Evolutionary conservation across 2,113 vertebrate species (phyloP), one percentile per base, ranked within the genome.

Genomic region (Psilopsiagon aymara): DNA sequence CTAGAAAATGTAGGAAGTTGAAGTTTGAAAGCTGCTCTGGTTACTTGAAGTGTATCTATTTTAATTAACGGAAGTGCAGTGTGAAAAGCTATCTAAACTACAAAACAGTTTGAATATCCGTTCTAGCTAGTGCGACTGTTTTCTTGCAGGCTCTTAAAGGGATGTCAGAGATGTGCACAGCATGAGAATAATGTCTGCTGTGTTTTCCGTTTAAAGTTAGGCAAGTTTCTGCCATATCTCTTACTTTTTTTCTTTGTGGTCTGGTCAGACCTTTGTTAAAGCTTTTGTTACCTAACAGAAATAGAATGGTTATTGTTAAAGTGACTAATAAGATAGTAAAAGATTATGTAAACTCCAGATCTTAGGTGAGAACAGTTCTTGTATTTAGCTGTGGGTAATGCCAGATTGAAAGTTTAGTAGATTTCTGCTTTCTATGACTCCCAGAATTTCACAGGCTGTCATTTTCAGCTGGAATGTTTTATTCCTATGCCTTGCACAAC

Each of bases 371-470:
- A 92, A 44, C 14, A 2, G 12, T 63, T 63, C 12, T 35, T 82
- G 3, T 55, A 6, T 63, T 78, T 82, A 70, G 57, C 37, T 73
- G 43, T 78, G 57, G 31, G 24, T 86, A 44, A 35, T n/a, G 47
- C 51, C 28, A 43, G 33, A 46, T 49, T 84, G 71, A 83, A 83
- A 78, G 35, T 60, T 95, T 8, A 59, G 52, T 71, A 75, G 80
- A 68, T 86, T 71, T 90, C 66, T 93, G 80, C 80, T 95, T 94
- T 88, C 91, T 89, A 1, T 84, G 77, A 63, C 86, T 88, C 84
- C 67, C 84, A 66, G 92, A 88, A 77, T 92, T 79, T 94, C 85
- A 73, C 90, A 90, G 90, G 75, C 90, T 94, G 71, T 93, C 87
- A 51, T 81, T 95, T 96, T 92, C 86, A 74, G 71, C 67, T 90